Evolutionary conservation across 2,888 invertebrate species (phyloP).

Genomic region (Lycocerus yunnanus): DNA sequence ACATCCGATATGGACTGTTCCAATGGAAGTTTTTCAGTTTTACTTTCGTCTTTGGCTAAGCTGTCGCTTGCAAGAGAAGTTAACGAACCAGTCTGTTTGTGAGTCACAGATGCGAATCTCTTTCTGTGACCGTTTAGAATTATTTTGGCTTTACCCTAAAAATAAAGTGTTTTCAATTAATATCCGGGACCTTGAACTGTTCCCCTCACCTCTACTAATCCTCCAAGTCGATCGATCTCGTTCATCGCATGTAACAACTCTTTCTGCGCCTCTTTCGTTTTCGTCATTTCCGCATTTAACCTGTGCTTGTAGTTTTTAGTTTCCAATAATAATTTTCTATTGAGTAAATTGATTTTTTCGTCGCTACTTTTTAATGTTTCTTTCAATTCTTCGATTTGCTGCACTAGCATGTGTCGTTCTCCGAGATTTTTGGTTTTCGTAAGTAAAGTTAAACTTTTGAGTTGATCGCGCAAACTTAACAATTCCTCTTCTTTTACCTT

Average conservation of each 20-base stretch:
- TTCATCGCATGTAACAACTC: slow-evolving; percentile 66
- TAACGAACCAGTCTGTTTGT: slow-evolving; percentile 14
- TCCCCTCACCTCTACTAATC: slow-evolving; percentile 62
- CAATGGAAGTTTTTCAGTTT: background rate
- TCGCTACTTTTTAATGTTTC: slow-evolving; percentile 63
- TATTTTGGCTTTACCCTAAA: slow-evolving; percentile 33
- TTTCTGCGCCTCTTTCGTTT: slow-evolving; percentile 71
- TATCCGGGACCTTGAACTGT: background rate
- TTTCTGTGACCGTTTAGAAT: slow-evolving; percentile 4
- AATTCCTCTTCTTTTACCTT: slow-evolving; percentile 74
- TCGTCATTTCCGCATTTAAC: slow-evolving; percentile 68
- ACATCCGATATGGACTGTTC: background rate
- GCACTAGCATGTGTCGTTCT: slow-evolving; percentile 74
- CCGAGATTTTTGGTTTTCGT: slow-evolving; percentile 74
- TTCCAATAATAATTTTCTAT: slow-evolving; percentile 73
- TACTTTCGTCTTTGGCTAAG: background rate
- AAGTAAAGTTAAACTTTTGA: slow-evolving; percentile 70
- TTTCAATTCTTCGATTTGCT: slow-evolving; percentile 63
- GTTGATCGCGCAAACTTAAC: slow-evolving; percentile 67
- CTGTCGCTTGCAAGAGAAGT: slow-evolving; percentile 7
- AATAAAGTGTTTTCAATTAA: background rate
- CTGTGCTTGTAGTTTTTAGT: slow-evolving; percentile 75
- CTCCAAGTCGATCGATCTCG: slow-evolving; percentile 66
- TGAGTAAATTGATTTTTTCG: slow-evolving; percentile 66
- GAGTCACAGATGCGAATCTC: slow-evolving; percentile 1